A percentile compares a stretch with the other conserved stretches of the same genome.
These are phyloP conservation scores for Heliconius hortense DNA, from an alignment of 2,888 invertebrate genomes.

Conservation along the genomic window DNA sequence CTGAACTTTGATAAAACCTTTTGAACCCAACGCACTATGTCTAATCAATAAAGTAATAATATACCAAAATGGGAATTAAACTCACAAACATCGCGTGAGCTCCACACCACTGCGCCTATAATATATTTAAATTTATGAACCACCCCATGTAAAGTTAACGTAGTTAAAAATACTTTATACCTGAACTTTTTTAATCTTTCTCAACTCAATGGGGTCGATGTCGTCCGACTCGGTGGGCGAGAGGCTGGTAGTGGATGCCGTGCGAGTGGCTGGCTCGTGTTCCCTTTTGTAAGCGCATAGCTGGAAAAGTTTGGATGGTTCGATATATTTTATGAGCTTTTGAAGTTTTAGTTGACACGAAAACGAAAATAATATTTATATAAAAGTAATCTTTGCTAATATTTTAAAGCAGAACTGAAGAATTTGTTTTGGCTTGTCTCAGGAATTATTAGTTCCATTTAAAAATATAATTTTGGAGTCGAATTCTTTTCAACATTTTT, in stretches of 20 bases:
- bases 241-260: conserved; percentile 65
- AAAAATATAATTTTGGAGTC: too few relatives aligned
- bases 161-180: conserved; percentile 47
- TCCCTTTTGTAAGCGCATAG: conserved; percentile 91
- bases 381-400: too few relatives aligned
- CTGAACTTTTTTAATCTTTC: conserved; percentile 92
- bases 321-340: not conserved
- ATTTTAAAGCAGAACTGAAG: too few relatives aligned
- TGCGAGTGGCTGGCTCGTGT: conserved; percentile 82
- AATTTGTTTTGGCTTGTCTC: too few relatives aligned
- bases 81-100: not conserved
- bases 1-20: too few relatives aligned
- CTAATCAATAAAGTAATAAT: too few relatives aligned
- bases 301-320: conserved; percentile 64
- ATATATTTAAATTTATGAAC: not conserved
- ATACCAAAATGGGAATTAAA: too few relatives aligned
- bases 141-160: not conserved
- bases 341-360: not conserved
- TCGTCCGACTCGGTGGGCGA: conserved; percentile 74
- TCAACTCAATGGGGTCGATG: conserved; percentile 84
- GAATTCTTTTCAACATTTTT: too few relatives aligned
- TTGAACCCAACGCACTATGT: too few relatives aligned
- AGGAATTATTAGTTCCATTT: too few relatives aligned
- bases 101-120: not conserved
- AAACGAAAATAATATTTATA: too few relatives aligned